Percentiles rank a stretch among this genome's conserved stretches.
These are phyloP conservation scores for Mus spicilegus DNA, from an alignment of 2,113 vertebrate species.

Conservation along the genomic window DNA sequence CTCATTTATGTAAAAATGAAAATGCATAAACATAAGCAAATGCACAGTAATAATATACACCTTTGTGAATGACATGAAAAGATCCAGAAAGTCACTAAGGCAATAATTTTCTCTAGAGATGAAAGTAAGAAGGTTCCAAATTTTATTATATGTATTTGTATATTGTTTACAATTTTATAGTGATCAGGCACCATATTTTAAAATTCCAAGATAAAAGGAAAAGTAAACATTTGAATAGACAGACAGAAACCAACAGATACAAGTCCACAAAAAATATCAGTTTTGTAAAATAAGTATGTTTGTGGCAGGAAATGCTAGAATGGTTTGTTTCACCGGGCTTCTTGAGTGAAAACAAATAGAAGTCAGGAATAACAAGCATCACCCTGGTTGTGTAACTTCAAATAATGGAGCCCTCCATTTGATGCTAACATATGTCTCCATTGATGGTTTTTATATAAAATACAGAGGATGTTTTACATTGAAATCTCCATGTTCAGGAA, in stretches of 20 bases:
- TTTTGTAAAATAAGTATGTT: conserved; percentile 2
- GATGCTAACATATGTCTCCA: not conserved
- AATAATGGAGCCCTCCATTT: not conserved
- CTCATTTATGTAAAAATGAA: not conserved
- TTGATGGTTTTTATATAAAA: not conserved
- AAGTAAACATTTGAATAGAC: not conserved
- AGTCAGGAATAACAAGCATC: not conserved
- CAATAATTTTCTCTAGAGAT: not conserved
- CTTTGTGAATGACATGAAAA: not conserved
- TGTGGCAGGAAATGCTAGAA: not conserved
- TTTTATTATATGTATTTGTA: not conserved
- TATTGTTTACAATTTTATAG: not conserved
- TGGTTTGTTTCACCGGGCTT: not conserved
- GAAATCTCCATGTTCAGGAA: not conserved
- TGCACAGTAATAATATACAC: too few species aligned
- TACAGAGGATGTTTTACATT: not conserved
- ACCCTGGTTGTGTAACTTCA: not conserved
- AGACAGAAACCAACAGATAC: not conserved
- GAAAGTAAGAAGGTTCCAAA: not conserved
- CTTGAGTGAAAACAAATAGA: not conserved
- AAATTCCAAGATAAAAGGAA: conserved; percentile 40
- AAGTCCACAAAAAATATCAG: not conserved
- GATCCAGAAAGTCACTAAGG: not conserved
- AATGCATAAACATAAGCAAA: not conserved
- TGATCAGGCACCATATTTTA: not conserved